These are phyloP conservation scores for Colletes collaris DNA, from an alignment of 2,888 invertebrate species.

Conservation along the genomic window DNA sequence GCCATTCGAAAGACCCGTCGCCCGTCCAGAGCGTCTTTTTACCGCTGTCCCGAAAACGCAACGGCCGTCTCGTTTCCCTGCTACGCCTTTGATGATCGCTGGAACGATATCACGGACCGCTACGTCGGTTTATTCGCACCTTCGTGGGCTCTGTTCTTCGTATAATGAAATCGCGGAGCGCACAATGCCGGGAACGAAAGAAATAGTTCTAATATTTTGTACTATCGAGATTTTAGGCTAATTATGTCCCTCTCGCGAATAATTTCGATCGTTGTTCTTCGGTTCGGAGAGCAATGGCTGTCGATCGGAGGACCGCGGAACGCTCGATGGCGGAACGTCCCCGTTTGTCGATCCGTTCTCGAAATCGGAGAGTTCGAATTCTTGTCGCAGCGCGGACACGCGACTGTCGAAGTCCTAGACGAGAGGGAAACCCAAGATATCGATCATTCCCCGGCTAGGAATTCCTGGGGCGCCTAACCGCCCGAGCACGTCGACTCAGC, in stretches of 20 bases:
- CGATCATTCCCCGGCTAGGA: slow-evolving; percentile 15
- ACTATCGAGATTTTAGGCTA: too few relatives aligned
- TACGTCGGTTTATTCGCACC: too few relatives aligned
- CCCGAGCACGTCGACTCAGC: slow-evolving; percentile 51
- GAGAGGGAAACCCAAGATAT: slow-evolving; percentile 8
- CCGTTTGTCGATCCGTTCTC: slow-evolving; percentile 36
- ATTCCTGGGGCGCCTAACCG: slow-evolving; percentile 16
- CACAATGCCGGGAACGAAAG: too few relatives aligned
- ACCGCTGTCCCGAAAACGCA: slow-evolving; percentile 37
- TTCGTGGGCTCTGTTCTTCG: too few relatives aligned
- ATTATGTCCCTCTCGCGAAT: too few relatives aligned
- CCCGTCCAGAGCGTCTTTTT: neutral
- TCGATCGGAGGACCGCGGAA: slow-evolving; percentile 46
- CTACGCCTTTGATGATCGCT: too few relatives aligned
- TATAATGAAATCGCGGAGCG: too few relatives aligned
- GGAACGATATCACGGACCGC: too few relatives aligned
- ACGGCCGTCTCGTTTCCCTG: neutral
- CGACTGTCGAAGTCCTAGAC: slow-evolving; percentile 3
- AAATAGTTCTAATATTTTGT: too few relatives aligned
- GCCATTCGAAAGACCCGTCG: slow-evolving; percentile 30
- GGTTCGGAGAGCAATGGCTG: neutral
- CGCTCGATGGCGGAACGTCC: slow-evolving; percentile 28
- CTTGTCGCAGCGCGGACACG: slow-evolving; percentile 10
- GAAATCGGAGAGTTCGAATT: slow-evolving; percentile 44
- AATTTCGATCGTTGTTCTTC: too few relatives aligned